These are phyloP conservation scores for Orius laevigatus DNA, from an alignment of 1,140 invertebrate genomes.

Conservation along the genomic window DNA sequence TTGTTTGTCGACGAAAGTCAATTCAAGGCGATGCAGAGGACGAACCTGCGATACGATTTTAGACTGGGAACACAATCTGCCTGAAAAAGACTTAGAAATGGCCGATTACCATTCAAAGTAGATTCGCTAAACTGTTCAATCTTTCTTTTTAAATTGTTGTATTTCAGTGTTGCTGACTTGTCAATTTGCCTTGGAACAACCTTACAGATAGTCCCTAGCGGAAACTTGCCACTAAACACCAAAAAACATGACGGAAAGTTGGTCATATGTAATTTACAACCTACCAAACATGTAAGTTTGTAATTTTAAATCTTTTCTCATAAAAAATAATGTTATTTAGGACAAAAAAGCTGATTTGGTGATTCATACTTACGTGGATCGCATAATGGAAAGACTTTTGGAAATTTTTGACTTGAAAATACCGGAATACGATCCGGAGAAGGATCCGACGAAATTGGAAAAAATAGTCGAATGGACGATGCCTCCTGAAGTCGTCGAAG, in stretches of 20 bases:
- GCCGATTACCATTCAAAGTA: slow-evolving; percentile 79
- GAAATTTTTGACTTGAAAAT: slow-evolving; percentile 53
- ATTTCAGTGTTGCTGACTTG: slow-evolving; percentile 66
- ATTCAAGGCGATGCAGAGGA: slow-evolving; percentile 62
- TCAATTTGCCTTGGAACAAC: slow-evolving; percentile 91
- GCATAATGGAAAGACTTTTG: slow-evolving; percentile 61
- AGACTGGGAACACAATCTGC: slow-evolving; percentile 96
- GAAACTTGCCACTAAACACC: slow-evolving; percentile 76
- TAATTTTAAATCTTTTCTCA: neutral
- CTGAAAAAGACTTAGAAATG: slow-evolving; percentile 72
- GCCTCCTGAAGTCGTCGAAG: slow-evolving; percentile 30
- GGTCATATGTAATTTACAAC: slow-evolving; percentile 91
- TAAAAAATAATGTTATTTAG: slow-evolving; percentile 28
- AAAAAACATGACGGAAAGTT: slow-evolving; percentile 70
- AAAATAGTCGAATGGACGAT: slow-evolving; percentile 42
- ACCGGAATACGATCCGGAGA: slow-evolving; percentile 43
- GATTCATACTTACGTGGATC: slow-evolving; percentile 80
- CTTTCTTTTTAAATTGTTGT: slow-evolving; percentile 9
- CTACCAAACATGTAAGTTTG: slow-evolving; percentile 79
- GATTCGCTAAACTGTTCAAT: slow-evolving; percentile 12
- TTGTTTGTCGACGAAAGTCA: slow-evolving; percentile 44
- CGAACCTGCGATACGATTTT: slow-evolving; percentile 80
- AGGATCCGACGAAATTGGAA: slow-evolving; percentile 46
- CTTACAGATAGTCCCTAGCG: slow-evolving; percentile 92
- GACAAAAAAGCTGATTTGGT: slow-evolving; percentile 82